Evolutionary conservation across 2,113 vertebrate genomes (phyloP).

Genomic region (Cacatua alba): DNA sequence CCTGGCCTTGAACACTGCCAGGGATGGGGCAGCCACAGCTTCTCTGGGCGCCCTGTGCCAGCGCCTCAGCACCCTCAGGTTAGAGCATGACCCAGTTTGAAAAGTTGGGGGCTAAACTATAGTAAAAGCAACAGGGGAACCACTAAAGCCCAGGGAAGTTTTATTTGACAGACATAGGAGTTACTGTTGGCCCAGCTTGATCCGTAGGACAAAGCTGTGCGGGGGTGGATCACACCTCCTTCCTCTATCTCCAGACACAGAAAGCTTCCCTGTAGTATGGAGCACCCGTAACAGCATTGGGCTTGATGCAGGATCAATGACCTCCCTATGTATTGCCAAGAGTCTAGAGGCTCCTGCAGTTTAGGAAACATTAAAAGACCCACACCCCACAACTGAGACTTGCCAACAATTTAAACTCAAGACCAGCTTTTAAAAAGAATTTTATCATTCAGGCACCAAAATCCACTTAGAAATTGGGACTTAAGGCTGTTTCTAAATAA

Average conservation of each 20-base stretch:
- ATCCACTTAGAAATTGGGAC: neutral
- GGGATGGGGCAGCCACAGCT: neutral
- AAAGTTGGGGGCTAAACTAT: neutral
- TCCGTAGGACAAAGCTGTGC: neutral
- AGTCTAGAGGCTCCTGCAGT: neutral
- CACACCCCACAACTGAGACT: neutral
- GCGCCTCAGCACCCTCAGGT: neutral
- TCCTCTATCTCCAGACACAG: neutral
- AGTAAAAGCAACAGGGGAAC: neutral
- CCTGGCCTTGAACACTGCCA: neutral
- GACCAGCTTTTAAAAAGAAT: neutral
- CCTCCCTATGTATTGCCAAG: neutral
- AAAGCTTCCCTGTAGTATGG: neutral
- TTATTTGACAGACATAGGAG: accelerated
- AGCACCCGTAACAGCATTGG: neutral
- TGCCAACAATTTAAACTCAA: neutral
- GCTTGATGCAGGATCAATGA: neutral
- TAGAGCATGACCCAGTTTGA: neutral
- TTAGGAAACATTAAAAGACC: neutral
- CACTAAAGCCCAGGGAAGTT: neutral
- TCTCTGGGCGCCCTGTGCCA: neutral
- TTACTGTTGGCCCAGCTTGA: neutral
- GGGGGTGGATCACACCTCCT: neutral
- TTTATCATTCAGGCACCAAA: neutral
- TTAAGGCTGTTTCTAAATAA: neutral